These are phyloP conservation scores for Hyperopisus bebe DNA, from an alignment of 2,113 vertebrate species.

Conservation along the genomic window DNA sequence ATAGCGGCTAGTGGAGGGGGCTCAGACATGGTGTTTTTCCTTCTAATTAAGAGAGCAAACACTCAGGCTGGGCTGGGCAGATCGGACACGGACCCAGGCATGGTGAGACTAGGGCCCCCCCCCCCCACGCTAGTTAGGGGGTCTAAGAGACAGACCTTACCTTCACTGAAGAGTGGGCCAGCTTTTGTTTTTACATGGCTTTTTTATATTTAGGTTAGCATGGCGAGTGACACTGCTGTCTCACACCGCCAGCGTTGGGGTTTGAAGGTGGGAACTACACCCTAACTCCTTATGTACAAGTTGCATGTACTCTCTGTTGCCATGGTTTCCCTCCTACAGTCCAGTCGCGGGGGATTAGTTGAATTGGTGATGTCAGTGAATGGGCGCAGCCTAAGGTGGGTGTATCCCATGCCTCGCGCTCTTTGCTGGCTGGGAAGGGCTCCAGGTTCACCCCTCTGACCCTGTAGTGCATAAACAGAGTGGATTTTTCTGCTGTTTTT, in stretches of 20 bases:
- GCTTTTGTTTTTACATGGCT: neutral
- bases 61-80: neutral
- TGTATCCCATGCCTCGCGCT: neutral
- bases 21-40: constrained; percentile 14
- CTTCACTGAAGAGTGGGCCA: neutral
- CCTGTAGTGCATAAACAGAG: neutral
- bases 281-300: neutral
- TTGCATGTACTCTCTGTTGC: neutral
- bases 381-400: neutral
- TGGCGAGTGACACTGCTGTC: neutral
- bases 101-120: no score
- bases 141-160: neutral
- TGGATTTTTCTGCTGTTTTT: neutral
- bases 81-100: neutral
- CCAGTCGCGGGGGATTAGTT: neutral
- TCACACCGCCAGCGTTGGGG: neutral
- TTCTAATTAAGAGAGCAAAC: constrained; percentile 21
- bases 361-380: neutral
- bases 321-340: neutral
- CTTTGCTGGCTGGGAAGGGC: neutral
- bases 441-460: neutral
- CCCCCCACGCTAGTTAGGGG: neutral
- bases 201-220: neutral
- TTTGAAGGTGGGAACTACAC: neutral
- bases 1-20: neutral